Evolutionary conservation across 1,140 invertebrate species (phyloP), one percentile per base, ranked within the genome.

Genomic region (Ostrea denselamellosa): DNA sequence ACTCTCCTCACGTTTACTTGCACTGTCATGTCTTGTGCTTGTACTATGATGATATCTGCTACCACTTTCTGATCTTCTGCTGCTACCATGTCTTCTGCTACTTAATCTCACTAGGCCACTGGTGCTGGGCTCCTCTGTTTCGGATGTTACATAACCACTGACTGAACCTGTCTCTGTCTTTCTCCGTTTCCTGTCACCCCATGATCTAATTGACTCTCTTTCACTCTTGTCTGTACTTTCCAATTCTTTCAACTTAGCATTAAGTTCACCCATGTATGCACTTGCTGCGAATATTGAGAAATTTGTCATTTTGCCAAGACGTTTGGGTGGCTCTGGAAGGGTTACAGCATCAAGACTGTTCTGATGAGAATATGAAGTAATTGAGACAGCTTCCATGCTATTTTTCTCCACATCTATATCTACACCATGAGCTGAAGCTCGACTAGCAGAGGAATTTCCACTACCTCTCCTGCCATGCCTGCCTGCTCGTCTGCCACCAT

Each of bases 391-490:
- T 28, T 88, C 88, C 44, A 90, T 81, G 77, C 88, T 89, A 56
- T 89, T 89, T 9, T 87, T 86, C 53, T 91, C 90, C 10, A 91
- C 28, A 56, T 89, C 87, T 56, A 92, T 85, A 54, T 89, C 85
- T 25, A 92, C 87, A 81, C 91, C 91, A 56, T 91, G 90, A 12
- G 92, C 90, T 0, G 92, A 93, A 8, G 91, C 91, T 52, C 88
- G 85, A 87, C 91, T 93, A 22, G 88, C 87, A 14, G 89, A 81
- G 0, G 92, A 92, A 12, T 89, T 90, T 25, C 91, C 91, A 84
- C 91, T 92, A 8, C 90, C 90, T 8, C 91, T 88, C 14, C 91
- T 81, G 1, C 85, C 68, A 0, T 82, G 83, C 44, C 53, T 58
- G 22, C 82, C 22, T 0, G 52, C 14, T 34, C 56, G 51, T 44